Conservation (phyloP, 2,113 vertebrate genomes). For the Tragelaphus strepsiceros region DNA sequence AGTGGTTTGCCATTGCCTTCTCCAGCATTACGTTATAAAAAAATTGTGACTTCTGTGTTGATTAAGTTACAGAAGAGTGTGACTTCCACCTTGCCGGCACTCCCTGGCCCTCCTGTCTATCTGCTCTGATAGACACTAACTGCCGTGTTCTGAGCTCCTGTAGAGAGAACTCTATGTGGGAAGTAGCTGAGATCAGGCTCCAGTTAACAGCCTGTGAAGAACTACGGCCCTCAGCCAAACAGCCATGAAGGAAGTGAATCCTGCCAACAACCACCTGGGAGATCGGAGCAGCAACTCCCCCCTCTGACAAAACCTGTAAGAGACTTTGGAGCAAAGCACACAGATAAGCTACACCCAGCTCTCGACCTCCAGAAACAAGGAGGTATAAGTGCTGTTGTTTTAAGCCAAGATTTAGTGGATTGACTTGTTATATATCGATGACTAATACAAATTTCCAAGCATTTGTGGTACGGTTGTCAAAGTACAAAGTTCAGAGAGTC, state of each 20-base stretch:
- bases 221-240: background rate
- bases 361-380: background rate
- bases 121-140: background rate
- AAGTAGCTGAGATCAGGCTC: background rate
- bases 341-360: background rate
- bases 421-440: background rate
- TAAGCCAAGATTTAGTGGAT: background rate
- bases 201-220: background rate
- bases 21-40: background rate
- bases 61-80: background rate
- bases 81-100: background rate
- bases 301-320: background rate
- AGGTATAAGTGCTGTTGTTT: background rate
- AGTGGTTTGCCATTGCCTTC: too few relatives aligned
- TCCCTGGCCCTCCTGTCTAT: background rate
- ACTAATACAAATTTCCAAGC: background rate
- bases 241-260: background rate
- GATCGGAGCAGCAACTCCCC: background rate
- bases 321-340: background rate
- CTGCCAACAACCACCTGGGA: background rate
- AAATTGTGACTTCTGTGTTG: background rate
- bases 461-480: background rate
- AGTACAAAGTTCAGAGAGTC: background rate
- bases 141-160: background rate
- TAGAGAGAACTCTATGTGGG: background rate